A percentile compares a stretch with the other conserved stretches of the same genome.
phyloP scores from a whole-genome alignment of 2,113 vertebrate genomes.

The Sula dactylatra region DNA sequence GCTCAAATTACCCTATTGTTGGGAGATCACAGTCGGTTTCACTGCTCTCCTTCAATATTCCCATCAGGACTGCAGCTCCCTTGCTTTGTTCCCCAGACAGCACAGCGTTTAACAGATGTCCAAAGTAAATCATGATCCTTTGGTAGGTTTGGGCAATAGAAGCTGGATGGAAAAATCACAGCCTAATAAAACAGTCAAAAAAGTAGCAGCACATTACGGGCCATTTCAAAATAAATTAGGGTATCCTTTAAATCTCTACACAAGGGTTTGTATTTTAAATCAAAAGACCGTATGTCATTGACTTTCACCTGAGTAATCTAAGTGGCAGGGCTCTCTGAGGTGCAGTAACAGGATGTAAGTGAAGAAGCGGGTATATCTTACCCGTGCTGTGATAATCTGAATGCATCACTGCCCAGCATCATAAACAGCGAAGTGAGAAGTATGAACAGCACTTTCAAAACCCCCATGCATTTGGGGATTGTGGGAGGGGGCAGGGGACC shows the following conservation, averaged over 20 bases:
- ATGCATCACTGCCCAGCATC: constrained; percentile 55
- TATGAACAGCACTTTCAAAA: constrained; percentile 10
- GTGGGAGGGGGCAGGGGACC: neutral
- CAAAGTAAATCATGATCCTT: constrained; percentile 44
- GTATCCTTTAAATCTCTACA: constrained; percentile 7
- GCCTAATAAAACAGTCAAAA: neutral
- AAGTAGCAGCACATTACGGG: neutral
- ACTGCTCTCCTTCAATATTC: neutral
- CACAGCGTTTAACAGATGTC: constrained; percentile 26
- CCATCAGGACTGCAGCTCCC: constrained; percentile 17
- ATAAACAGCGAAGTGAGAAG: constrained; percentile 27
- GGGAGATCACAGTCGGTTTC: neutral
- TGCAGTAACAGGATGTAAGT: constrained; percentile 53
- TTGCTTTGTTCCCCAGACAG: constrained; percentile 3
- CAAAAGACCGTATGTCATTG: neutral
- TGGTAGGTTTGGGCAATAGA: neutral
- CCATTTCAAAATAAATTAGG: constrained; percentile 33
- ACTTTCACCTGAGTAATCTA: constrained; percentile 48
- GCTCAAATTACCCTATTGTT: neutral
- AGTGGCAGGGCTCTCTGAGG: constrained; percentile 30
- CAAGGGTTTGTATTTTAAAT: constrained; percentile 26
- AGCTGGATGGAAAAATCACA: neutral
- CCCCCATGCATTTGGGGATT: neutral
- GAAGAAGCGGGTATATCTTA: constrained; percentile 60
- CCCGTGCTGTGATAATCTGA: constrained; percentile 49